Evolutionary conservation across 2,888 invertebrate genomes (phyloP), one percentile per base, ranked within the genome.

Genomic region (Eutolmus rufibarbis): DNA sequence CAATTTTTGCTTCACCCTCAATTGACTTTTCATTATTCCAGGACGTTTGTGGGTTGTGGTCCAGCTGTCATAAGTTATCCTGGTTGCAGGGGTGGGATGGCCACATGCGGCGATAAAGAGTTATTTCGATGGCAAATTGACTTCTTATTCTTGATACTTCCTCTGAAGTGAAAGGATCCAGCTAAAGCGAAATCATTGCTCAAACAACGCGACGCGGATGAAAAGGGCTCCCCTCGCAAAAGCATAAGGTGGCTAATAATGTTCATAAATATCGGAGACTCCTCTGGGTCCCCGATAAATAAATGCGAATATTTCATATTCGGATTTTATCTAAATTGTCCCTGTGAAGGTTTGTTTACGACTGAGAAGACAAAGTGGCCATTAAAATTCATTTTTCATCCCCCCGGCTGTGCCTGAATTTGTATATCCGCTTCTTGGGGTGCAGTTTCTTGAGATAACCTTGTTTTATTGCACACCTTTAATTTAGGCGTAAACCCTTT

Each of bases 1-100:
- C 89, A 89, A 89, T 89, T 89, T 89, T 86, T 88, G 88, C 89
- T 90, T 90, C 88, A 90, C 89, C 90, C 90, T 89, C 90, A 90
- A 90, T 90, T 90, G 89, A 89, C 89, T 89, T 90, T 89, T 84
- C 84, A 84, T 84, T 84, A 84, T 84, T 84, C 66, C 28, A 28
- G 84, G 88, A 88, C 88, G 88, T 88, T 89, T 88, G 84, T 88
- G 40, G 46, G 43, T 14, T 28, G 43, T 46, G 12, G 37, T 37
- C 16, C 56, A 57, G 76, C 57, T 84, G 84, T 84, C 84, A 84
- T 84, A 84, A 66, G 84, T 84, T 84, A 84, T 40, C n/a, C n/a
- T 46, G 19, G 43, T 40, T 37, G 66, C 40, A 28, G n/a, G 43
- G 46, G 28, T 79, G 19, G 37, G 40, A 28, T 57, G 40, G 12